Conservation (phyloP, 1,140 invertebrate species). For the Drusus annulatus region DNA sequence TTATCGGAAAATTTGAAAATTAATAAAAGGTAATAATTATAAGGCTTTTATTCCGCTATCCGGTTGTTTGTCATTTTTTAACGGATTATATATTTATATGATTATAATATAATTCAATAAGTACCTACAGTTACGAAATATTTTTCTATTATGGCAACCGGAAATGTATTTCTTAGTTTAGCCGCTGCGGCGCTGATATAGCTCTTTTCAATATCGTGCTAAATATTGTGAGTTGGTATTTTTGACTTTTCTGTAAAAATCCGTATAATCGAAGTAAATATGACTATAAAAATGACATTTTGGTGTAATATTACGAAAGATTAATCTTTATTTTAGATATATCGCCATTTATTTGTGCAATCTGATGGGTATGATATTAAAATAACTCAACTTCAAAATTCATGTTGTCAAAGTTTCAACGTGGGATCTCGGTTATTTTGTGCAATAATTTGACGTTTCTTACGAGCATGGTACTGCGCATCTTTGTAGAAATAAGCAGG, state of each 20-base stretch:
- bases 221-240: slow-evolving; percentile 46
- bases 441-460: background rate
- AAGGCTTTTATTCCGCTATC: too few relatives aligned
- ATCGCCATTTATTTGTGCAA: background rate
- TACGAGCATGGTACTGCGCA: background rate
- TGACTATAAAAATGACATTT: slow-evolving; percentile 24
- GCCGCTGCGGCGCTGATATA: slow-evolving; percentile 29
- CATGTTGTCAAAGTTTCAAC: slow-evolving; percentile 24
- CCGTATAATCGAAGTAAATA: slow-evolving; percentile 30
- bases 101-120: too few relatives aligned
- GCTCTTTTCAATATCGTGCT: slow-evolving; percentile 43
- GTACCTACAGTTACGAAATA: background rate
- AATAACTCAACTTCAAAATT: slow-evolving; percentile 11
- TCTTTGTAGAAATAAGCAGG: background rate
- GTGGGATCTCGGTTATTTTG: background rate
- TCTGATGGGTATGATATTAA: background rate
- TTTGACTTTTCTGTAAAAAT: slow-evolving; percentile 38
- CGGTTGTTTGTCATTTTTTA: too few relatives aligned
- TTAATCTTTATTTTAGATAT: background rate
- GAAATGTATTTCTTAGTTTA: background rate
- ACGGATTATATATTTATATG: too few relatives aligned
- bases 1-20: too few relatives aligned
- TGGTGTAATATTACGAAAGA: background rate
- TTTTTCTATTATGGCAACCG: slow-evolving; percentile 40
- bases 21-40: too few relatives aligned